phyloP scores from a whole-genome alignment of 2,888 invertebrate species.

The Linnaemya tessellans region DNA sequence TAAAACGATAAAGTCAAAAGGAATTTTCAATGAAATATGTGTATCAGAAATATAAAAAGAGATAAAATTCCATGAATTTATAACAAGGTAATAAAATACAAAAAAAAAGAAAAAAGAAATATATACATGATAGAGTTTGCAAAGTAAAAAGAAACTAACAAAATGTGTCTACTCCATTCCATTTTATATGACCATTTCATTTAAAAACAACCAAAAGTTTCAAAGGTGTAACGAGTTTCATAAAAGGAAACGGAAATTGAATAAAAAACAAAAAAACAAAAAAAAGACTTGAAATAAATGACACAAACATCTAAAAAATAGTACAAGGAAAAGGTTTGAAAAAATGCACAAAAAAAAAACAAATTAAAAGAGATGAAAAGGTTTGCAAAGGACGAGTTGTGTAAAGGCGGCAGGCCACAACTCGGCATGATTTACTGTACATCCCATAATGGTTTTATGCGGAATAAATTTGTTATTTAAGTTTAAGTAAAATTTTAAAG shows the following conservation, averaged over 20 bases:
- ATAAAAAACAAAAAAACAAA: conserved; percentile 28
- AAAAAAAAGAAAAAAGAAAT: background rate
- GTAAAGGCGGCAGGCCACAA: conserved; percentile 18
- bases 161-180: conserved; percentile 59
- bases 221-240: conserved; percentile 57
- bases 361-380: conserved; percentile 9
- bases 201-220: conserved; percentile 33
- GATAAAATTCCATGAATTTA: conserved; percentile 40
- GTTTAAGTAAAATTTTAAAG: too few relatives aligned
- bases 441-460: too few relatives aligned
- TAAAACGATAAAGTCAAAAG: conserved; percentile 13
- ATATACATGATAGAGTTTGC: conserved; percentile 28
- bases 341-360: conserved; percentile 1
- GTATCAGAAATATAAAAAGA: conserved; percentile 18
- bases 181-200: conserved; percentile 65
- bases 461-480: too few relatives aligned
- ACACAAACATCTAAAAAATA: conserved; percentile 55
- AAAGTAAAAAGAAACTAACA: conserved; percentile 14
- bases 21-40: conserved; percentile 22
- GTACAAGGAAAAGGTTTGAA: conserved; percentile 4
- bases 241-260: conserved; percentile 62
- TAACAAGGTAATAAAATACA: conserved; percentile 46
- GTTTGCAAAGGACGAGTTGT: background rate
- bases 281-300: conserved; percentile 43
- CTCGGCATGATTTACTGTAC: background rate